Evolutionary conservation across 2,888 invertebrate genomes (phyloP).

Genomic region (Drymonia ruficornis): DNA sequence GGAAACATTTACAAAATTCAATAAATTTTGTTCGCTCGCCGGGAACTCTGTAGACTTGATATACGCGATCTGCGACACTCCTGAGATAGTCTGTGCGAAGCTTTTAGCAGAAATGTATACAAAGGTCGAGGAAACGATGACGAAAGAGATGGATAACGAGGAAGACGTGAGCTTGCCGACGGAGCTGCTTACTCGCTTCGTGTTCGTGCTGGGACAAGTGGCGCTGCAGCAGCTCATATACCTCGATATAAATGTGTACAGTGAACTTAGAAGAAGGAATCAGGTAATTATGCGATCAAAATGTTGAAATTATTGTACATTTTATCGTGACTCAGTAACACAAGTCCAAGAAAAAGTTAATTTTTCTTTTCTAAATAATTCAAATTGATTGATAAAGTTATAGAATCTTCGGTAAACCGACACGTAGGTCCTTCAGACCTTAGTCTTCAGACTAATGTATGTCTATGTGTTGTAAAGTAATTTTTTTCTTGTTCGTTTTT

Average conservation of each 20-base stretch:
- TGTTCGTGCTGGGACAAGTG: constrained; percentile 89
- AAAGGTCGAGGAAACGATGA: constrained; percentile 68
- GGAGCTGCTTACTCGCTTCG: constrained; percentile 79
- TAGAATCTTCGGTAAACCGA: too few relatives aligned
- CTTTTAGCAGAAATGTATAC: constrained; percentile 77
- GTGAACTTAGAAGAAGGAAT: constrained; percentile 87
- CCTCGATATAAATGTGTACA: constrained; percentile 92
- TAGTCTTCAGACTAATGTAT: too few relatives aligned
- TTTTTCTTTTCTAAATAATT: too few relatives aligned
- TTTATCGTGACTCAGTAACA: too few relatives aligned
- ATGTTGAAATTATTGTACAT: not conserved
- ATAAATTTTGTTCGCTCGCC: constrained; percentile 80
- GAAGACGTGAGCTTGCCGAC: constrained; percentile 64
- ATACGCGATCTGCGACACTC: constrained; percentile 84
- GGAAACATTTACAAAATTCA: constrained; percentile 74
- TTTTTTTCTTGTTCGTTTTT: too few relatives aligned
- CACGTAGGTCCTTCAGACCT: too few relatives aligned
- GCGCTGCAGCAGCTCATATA: constrained; percentile 92
- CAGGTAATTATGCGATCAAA: constrained; percentile 54
- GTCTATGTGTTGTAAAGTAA: too few relatives aligned
- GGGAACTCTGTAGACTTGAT: constrained; percentile 80
- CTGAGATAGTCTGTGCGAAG: constrained; percentile 80
- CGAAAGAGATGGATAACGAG: constrained; percentile 58
- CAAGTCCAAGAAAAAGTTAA: too few relatives aligned
- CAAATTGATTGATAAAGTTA: too few relatives aligned